A percentile compares a stretch with the other conserved stretches of the same genome.
Evolutionary conservation across 2,113 vertebrate genomes (phyloP).

Genomic region (Marmota flaviventris): DNA sequence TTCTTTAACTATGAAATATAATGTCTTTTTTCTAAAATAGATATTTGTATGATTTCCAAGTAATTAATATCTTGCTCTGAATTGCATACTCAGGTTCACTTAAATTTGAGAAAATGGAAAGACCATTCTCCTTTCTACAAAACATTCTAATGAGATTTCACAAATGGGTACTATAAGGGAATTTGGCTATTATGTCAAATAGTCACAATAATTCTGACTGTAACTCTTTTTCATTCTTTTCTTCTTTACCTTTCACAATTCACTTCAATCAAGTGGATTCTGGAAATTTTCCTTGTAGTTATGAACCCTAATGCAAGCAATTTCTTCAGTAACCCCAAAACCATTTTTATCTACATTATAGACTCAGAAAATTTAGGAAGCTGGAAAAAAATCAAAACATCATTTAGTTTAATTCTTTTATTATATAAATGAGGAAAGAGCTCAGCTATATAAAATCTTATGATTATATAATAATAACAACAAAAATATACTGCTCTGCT

Average conservation of each 20-base stretch:
- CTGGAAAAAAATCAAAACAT: not conserved
- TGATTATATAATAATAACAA: not conserved
- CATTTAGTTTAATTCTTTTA: not conserved
- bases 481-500: not conserved
- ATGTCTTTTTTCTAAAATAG: not conserved
- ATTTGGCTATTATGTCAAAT: not conserved
- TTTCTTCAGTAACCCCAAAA: not conserved
- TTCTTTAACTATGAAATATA: not conserved
- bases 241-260: not conserved
- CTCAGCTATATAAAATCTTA: not conserved
- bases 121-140: not conserved
- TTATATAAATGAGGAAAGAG: not conserved
- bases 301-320: not conserved
- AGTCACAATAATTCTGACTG: not conserved
- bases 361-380: not conserved
- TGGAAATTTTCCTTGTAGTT: not conserved
- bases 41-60: not conserved
- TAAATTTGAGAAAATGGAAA: not conserved
- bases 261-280: not conserved
- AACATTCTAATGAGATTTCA: slow-evolving; percentile 33
- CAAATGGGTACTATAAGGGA: not conserved
- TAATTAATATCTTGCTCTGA: not conserved
- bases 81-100: not conserved
- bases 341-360: not conserved
- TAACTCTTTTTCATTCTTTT: not conserved